A percentile compares a stretch with the other conserved stretches of the same genome.
Evolutionary conservation across 2,888 invertebrate species (phyloP).

Genomic region (Tuta absoluta): DNA sequence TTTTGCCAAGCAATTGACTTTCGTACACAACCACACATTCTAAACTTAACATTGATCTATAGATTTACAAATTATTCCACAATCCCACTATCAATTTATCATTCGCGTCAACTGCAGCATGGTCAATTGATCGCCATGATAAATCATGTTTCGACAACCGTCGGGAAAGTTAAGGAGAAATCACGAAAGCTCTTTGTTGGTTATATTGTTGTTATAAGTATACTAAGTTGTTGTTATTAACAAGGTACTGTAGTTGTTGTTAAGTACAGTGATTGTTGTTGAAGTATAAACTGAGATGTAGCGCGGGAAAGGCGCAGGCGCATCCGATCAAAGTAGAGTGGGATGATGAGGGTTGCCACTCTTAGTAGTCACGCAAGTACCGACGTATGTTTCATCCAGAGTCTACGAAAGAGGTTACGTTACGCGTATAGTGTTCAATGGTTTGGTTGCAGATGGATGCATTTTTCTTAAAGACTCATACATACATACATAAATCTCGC

Average conservation of each 20-base stretch:
- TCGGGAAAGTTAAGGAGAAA: slow-evolving; percentile 10
- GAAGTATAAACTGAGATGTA: neutral
- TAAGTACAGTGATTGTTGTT: slow-evolving; percentile 1
- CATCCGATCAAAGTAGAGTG: neutral
- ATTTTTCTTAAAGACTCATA: too few relatives aligned
- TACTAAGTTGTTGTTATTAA: neutral
- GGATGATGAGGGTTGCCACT: neutral
- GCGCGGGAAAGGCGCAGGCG: neutral
- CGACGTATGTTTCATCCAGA: too few relatives aligned
- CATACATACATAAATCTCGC: too few relatives aligned
- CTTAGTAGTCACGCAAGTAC: too few relatives aligned
- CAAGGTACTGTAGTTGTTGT: neutral
- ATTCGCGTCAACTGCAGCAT: slow-evolving; percentile 12
- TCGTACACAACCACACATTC: neutral
- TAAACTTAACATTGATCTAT: neutral
- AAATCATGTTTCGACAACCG: neutral
- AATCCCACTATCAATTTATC: slow-evolving; percentile 7
- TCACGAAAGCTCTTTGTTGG: neutral
- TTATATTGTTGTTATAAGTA: neutral
- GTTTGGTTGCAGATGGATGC: too few relatives aligned
- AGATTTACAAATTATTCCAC: slow-evolving; percentile 10
- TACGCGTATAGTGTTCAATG: too few relatives aligned
- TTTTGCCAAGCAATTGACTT: neutral
- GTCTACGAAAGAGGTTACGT: too few relatives aligned
- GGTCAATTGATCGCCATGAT: slow-evolving; percentile 4